phyloP scores from a whole-genome alignment of 2,797 vertebrate genomes.

The Atherinosoma microstoma region DNA sequence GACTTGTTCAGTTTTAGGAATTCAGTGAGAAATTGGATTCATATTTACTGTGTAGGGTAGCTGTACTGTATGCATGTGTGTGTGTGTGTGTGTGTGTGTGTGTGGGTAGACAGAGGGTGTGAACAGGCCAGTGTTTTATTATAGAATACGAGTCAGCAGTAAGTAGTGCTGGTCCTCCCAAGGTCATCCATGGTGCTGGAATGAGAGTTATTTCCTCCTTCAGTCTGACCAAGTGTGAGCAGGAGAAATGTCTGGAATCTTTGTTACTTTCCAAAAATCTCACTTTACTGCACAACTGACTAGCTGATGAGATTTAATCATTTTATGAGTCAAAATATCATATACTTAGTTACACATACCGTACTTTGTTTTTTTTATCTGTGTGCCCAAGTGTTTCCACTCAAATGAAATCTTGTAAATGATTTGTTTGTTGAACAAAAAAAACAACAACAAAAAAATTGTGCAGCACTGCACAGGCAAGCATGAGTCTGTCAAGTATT shows the following conservation, averaged over 20 bases:
- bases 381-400: not conserved
- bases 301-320: slow-evolving; percentile 1
- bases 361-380: not conserved
- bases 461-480: not conserved
- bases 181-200: slow-evolving; percentile 74
- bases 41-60: slow-evolving; percentile 20
- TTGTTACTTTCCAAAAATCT: slow-evolving; percentile 28
- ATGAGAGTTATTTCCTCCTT: slow-evolving; percentile 79
- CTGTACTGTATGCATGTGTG: not conserved
- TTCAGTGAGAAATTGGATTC: slow-evolving; percentile 15
- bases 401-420: slow-evolving; percentile 14
- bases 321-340: slow-evolving; percentile 2
- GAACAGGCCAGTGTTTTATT: slow-evolving; percentile 55
- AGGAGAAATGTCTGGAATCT: slow-evolving; percentile 58
- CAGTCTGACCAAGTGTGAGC: slow-evolving; percentile 55
- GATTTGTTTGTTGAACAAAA: not conserved
- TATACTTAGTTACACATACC: slow-evolving; percentile 12
- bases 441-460: not conserved
- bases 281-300: slow-evolving; percentile 10
- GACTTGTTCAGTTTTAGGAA: slow-evolving; percentile 16
- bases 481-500: not conserved
- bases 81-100: slow-evolving; percentile 13
- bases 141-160: slow-evolving; percentile 53
- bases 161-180: slow-evolving; percentile 62
- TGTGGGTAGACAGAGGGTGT: not conserved